Evolutionary conservation across 2,888 invertebrate species (phyloP), one percentile per base, ranked within the genome.

Genomic region (Torymus auratus): DNA sequence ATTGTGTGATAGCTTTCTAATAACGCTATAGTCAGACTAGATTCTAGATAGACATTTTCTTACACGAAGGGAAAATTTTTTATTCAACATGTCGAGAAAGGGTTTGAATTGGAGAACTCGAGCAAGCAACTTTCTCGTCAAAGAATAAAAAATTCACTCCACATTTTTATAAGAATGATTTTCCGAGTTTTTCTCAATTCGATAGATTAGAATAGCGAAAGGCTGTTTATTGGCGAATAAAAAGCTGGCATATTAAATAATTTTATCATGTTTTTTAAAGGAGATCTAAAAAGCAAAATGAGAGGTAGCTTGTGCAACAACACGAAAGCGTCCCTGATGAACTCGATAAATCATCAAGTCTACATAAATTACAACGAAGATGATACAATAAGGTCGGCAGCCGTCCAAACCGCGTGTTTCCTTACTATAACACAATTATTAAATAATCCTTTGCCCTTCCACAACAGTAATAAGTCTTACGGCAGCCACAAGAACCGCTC

Each of bases 401-500:
- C 5, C 41, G 7, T 41, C 7, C 41, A 41, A 41, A 41, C 41
- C 41, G 41, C 41, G 7, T 10, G 41, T 5, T 7, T 7, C 41
- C 7, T 41, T 41, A 41, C 7, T 41, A 7, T 41, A 41, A 41
- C 41, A 41, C 41, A 41, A 41, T 41, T 41, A 41, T 41, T 41
- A 41, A 56, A 17, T 17, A 65, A 60, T 23, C 7, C 62, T 70
- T 83, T 74, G 11, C 7, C 61, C 20, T 1, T n/a, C 23, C 17
- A 10, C 79, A 83, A 83, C 84, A 97, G 97, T 92, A 96, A 96
- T 92, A 96, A 96, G 92, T 97, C 97, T 72, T 97, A 97, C 89
- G 97, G 97, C 88, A 97, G 97, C 91, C 97, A 97, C 92, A 96
- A 96, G 91, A 96, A 97, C 91, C 94, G 96, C 88, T 95, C 95